These are phyloP conservation scores for Watsonalla binaria DNA, from an alignment of 2,888 invertebrate species.

Conservation along the genomic window DNA sequence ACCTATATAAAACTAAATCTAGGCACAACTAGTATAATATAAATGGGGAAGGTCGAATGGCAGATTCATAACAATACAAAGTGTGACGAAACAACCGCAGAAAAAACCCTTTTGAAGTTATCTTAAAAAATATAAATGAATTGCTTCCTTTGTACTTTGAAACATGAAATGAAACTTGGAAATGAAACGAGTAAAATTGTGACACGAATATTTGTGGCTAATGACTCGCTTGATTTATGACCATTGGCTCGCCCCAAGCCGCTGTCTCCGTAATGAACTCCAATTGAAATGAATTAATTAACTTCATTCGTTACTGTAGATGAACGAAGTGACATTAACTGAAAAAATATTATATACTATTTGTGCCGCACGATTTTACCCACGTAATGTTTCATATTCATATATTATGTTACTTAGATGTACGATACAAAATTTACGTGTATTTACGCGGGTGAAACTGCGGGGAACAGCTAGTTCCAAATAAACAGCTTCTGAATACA, in stretches of 20 bases:
- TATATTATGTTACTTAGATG: no score
- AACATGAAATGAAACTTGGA: neutral
- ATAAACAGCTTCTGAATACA: no score
- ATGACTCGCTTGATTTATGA: neutral
- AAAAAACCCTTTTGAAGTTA: neutral
- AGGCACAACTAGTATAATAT: no score
- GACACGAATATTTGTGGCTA: neutral
- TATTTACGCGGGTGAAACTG: no score
- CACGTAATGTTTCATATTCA: no score
- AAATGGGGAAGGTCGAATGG: neutral
- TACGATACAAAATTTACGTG: no score
- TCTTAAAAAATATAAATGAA: neutral
- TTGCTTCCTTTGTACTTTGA: neutral
- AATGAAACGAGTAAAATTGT: neutral
- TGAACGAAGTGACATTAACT: no score
- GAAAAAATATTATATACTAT: no score
- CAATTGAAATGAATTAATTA: neutral
- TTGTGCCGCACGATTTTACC: no score
- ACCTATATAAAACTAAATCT: no score
- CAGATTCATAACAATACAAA: neutral
- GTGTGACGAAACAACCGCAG: neutral
- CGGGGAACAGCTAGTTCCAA: no score
- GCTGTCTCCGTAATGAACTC: neutral
- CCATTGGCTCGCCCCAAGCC: neutral
- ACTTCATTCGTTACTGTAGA: neutral